These are phyloP conservation scores for Aricia agestis DNA, from an alignment of 1,140 invertebrate genomes.

Conservation along the genomic window DNA sequence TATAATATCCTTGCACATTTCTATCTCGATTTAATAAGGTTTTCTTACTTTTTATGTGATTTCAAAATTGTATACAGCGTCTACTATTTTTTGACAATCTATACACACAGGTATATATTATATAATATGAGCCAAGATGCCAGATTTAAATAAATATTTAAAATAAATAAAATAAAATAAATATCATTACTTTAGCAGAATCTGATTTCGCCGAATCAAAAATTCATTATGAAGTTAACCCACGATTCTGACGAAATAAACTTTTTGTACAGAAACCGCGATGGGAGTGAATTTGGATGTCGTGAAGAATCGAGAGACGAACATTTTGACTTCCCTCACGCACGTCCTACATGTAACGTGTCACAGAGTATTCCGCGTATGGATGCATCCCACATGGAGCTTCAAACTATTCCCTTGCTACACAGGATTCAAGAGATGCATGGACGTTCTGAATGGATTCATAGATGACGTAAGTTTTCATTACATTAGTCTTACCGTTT, in stretches of 20 bases:
- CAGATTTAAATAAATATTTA: no score
- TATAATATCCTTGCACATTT: no score
- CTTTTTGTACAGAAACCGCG: slow-evolving; percentile 47
- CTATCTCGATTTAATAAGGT: no score
- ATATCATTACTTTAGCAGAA: no score
- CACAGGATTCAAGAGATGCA: slow-evolving; percentile 35
- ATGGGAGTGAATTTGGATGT: slow-evolving; percentile 66
- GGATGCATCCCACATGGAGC: slow-evolving; percentile 66
- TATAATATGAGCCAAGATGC: no score
- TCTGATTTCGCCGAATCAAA: no score
- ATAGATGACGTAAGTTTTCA: slow-evolving; percentile 48
- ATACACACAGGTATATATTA: no score
- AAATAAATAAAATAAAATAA: no score
- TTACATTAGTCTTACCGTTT: no score
- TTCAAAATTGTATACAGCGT: no score
- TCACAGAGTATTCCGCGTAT: slow-evolving; percentile 64
- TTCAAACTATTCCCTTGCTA: slow-evolving; percentile 53
- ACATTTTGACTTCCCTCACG: slow-evolving; percentile 49
- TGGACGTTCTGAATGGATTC: slow-evolving; percentile 47
- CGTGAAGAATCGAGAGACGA: slow-evolving; percentile 44
- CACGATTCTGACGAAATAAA: neutral
- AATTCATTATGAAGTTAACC: neutral
- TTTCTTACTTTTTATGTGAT: no score
- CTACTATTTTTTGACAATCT: no score
- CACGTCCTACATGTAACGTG: slow-evolving; percentile 45